Conservation (phyloP, 2,113 vertebrate genomes). For the Beaufortia kweichowensis region DNA sequence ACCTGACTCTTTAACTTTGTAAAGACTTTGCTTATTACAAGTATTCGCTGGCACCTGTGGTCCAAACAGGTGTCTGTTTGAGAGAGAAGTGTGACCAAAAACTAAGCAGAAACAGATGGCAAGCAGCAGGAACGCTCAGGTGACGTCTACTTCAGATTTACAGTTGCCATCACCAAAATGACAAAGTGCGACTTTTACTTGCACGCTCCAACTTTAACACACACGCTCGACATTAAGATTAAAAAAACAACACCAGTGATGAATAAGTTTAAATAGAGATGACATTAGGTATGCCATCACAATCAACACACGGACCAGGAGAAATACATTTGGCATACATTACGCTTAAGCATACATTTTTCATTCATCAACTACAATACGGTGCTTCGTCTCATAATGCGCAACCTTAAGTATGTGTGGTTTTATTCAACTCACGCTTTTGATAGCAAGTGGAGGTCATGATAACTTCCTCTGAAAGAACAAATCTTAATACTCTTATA, state of each 20-base stretch:
- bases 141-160: slow-evolving; percentile 14
- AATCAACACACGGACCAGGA: neutral
- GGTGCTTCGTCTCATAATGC: neutral
- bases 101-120: slow-evolving; percentile 50
- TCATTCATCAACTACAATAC: slow-evolving; percentile 24
- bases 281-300: slow-evolving; percentile 12
- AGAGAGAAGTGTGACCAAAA: slow-evolving; percentile 7
- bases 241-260: slow-evolving; percentile 10
- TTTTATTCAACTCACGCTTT: neutral
- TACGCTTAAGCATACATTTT: neutral
- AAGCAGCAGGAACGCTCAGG: slow-evolving; percentile 18
- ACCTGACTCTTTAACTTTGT: no score
- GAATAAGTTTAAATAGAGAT: slow-evolving; percentile 5
- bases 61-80: slow-evolving; percentile 22
- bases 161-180: neutral
- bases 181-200: neutral
- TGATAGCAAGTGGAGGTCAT: neutral
- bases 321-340: neutral
- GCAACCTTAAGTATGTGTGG: neutral
- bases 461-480: neutral
- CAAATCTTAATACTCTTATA: neutral
- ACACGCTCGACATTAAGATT: neutral
- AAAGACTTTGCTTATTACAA: neutral
- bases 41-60: slow-evolving; percentile 30
- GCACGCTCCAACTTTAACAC: neutral